Base-by-base conservation (phyloP, 2,888 invertebrate genomes). In the Tipula vernalis region DNA sequence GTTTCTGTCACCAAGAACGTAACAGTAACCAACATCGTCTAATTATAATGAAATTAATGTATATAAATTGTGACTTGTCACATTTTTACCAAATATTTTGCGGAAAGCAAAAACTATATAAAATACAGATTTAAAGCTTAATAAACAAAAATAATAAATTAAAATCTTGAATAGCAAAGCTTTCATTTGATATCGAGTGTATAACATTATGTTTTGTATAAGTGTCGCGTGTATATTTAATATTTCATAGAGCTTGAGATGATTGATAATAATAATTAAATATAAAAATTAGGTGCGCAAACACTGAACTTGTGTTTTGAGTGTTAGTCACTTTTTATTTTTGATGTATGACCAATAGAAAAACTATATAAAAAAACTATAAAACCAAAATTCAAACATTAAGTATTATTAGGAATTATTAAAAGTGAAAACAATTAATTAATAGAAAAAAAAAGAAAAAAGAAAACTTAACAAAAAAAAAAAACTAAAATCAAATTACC, bases 371-470 rank as follows among this genome's bases (percentile, higher is more conserved):
- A 28, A 71, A 28, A 71, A 71, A 71, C 28, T 8, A 71, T 28
- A 71, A 71, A 71, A 28, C 71, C 28, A 71, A 10, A 71, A 18
- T 51, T 2, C 51, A 51, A 51, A 51, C 51, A 71, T 71, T 71
- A 71, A 28, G 28, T 71, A 71, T 28, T 51, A 10, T 6, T 51
- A 51, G 15, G 51, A 15, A 51, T n/a, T 94, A 89, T 36, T 83
- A 83, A 15, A 39, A 85, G 15, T 41, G 84, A 85, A 36, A 85
- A 85, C 36, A 15, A 51, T 28, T 71, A 71, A 28, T 71, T 12
- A 71, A 28, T 15, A 15, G 15, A 51, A 6, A 71, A 28, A 71
- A 71, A 28, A 71, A 28, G 15, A 71, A 71, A n/a, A 44, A 71
- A 71, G 71, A 28, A 28, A 28, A 28, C 10, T 28, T 28, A 28